Base-by-base conservation (phyloP, 2,888 invertebrate genomes). In the Pristionchus arcanus region DNA sequence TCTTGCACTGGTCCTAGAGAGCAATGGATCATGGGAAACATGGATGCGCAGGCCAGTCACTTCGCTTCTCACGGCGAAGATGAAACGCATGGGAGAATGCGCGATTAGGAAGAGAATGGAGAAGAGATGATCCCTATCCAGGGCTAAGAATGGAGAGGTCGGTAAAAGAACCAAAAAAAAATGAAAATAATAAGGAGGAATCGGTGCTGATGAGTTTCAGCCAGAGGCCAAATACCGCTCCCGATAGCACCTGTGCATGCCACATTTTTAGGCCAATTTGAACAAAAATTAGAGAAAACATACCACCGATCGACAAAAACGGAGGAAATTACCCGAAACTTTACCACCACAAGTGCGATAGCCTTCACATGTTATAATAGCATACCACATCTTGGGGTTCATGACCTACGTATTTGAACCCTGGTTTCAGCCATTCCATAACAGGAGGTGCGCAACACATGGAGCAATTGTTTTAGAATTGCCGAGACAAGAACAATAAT, bases 1-100 rank as follows among this genome's bases (percentile, higher is more conserved):
- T 84, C 84, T 42, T 34, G 1, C 42, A 16, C 28, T 84, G 9
- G 42, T 49, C 42, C 4, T 49, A 49, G 9, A 49, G 63, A 42
- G 42, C 53, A 5, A 42, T 84, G 31, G 63, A 63, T n/a, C 63
- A 3, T 11, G 7, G 34, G 77, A n/a, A 77, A 42, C 13, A 34
- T 11, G 34, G 37, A 42, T 21, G 77, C 9, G 11, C 77, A 34
- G 77, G 63, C 63, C n/a, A 63, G 63, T n/a, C 63, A 63, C 25
- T 13, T 9, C 63, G 63, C 5, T 1, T 74, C 74, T 37, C 74
- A 74, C 74, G 74, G 63, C n/a, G 37, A 37, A 37, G 31, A 34
- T 37, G 74, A 74, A 74, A 34, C 74, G 42, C 37, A 37, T 74
- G 74, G 74, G 74, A 74, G 74, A 74, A 74, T 74, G 21, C 37